A percentile compares a stretch with the other conserved stretches of the same genome.
These are phyloP conservation scores for Eristalis tenax DNA, from an alignment of 2,888 invertebrate species.

Conservation along the genomic window DNA sequence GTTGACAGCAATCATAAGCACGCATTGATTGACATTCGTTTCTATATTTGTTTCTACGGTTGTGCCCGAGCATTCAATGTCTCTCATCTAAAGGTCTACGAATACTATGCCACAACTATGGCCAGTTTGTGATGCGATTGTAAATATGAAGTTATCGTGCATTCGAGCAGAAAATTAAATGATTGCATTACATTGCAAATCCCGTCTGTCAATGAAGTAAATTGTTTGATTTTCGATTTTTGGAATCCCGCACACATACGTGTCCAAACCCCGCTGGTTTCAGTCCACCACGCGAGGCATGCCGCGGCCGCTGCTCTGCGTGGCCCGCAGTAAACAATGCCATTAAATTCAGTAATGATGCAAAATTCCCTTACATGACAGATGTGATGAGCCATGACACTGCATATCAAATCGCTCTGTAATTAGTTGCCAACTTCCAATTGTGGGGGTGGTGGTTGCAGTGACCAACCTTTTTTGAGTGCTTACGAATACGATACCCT, in stretches of 20 bases:
- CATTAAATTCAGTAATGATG: conserved; percentile 58
- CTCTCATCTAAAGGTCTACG: neutral
- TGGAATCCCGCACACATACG: conserved; percentile 40
- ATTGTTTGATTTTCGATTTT: conserved; percentile 55
- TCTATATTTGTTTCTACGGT: conserved; percentile 34
- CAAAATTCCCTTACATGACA: conserved; percentile 56
- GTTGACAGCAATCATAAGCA: conserved; percentile 8
- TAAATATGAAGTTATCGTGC: conserved; percentile 64
- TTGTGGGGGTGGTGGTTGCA: conserved; percentile 25
- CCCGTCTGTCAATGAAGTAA: conserved; percentile 45
- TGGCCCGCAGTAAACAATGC: conserved; percentile 28
- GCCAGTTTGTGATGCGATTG: conserved; percentile 48
- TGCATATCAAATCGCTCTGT: conserved; percentile 54
- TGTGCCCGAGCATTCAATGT: neutral
- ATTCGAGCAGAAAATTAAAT: conserved; percentile 67
- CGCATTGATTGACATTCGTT: conserved; percentile 48
- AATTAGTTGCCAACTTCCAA: conserved; percentile 56
- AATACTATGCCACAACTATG: conserved; percentile 17
- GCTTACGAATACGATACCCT: neutral
- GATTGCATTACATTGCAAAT: conserved; percentile 52
- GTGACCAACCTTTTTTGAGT: neutral
- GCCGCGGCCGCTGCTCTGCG: neutral
- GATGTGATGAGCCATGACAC: conserved; percentile 57
- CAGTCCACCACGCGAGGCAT: neutral
- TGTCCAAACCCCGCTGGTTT: neutral